A percentile compares a stretch with the other conserved stretches of the same genome.
These are phyloP conservation scores for Telenomus remus DNA, from an alignment of 1,140 invertebrate species.

Conservation along the genomic window DNA sequence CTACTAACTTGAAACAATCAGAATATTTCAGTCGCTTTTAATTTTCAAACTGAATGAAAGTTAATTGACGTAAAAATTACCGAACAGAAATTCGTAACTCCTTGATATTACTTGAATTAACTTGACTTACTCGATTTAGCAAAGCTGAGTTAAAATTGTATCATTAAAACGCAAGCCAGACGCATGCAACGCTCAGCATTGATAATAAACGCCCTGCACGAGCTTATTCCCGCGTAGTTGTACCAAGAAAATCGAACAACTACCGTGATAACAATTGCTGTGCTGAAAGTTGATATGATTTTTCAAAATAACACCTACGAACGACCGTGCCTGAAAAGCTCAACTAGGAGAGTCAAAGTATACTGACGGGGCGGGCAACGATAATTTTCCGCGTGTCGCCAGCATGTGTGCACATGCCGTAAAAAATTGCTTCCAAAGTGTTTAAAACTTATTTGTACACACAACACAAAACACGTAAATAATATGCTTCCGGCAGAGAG, in stretches of 20 bases:
- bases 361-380: slow-evolving; percentile 55
- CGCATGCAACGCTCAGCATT: slow-evolving; percentile 29
- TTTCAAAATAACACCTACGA: slow-evolving; percentile 47
- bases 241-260: slow-evolving; percentile 38
- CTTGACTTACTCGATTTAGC: not conserved
- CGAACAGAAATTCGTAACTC: no score
- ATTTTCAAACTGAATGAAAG: no score
- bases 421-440: slow-evolving; percentile 2
- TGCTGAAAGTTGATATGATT: slow-evolving; percentile 43
- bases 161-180: slow-evolving; percentile 16
- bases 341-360: slow-evolving; percentile 46
- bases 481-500: not conserved
- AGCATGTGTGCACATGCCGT: slow-evolving; percentile 45
- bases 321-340: slow-evolving; percentile 41
- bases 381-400: slow-evolving; percentile 58
- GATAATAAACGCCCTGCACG: slow-evolving; percentile 17
- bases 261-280: slow-evolving; percentile 42
- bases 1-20: no score
- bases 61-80: no score
- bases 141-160: slow-evolving; percentile 4
- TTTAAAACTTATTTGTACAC: slow-evolving; percentile 1
- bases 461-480: slow-evolving; percentile 3
- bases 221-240: slow-evolving; percentile 18
- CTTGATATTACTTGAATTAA: not conserved
- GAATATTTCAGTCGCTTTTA: no score